Conservation (phyloP, 2,888 invertebrate species). For the Sylvicola cinctus region DNA sequence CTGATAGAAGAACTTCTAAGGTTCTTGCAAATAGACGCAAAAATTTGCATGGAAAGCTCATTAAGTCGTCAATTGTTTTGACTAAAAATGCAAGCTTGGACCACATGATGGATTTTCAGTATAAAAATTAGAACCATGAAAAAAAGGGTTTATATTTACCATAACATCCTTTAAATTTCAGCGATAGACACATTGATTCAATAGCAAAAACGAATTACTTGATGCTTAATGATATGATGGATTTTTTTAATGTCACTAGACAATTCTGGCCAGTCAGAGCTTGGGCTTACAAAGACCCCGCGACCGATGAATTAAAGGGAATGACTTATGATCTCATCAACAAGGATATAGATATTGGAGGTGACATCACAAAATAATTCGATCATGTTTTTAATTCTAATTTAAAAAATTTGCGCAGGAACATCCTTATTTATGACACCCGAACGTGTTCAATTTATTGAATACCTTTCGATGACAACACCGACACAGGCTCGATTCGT, state of each 20-base stretch:
- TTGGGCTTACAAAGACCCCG: neutral
- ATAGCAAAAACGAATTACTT: neutral
- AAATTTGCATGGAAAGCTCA: neutral
- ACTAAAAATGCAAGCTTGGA: neutral
- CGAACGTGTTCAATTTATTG: slow-evolving; percentile 21
- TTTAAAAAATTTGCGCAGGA: slow-evolving; percentile 12
- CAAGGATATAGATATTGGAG: neutral
- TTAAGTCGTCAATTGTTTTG: neutral
- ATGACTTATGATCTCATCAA: neutral
- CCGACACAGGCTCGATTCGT: slow-evolving; percentile 34
- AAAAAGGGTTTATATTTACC: no score
- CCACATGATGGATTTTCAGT: neutral
- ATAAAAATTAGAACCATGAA: no score
- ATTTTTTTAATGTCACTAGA: neutral
- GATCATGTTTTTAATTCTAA: neutral
- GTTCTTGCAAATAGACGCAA: neutral
- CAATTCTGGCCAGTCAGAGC: neutral
- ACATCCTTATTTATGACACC: slow-evolving; percentile 21
- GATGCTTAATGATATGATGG: neutral
- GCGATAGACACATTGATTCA: neutral
- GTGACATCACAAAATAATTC: neutral
- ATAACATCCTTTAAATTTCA: neutral
- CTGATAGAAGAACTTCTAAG: neutral
- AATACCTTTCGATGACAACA: slow-evolving; percentile 34
- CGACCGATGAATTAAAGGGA: neutral